Base-by-base conservation (phyloP, 2,113 vertebrate species). In the Ciconia stormi region DNA sequence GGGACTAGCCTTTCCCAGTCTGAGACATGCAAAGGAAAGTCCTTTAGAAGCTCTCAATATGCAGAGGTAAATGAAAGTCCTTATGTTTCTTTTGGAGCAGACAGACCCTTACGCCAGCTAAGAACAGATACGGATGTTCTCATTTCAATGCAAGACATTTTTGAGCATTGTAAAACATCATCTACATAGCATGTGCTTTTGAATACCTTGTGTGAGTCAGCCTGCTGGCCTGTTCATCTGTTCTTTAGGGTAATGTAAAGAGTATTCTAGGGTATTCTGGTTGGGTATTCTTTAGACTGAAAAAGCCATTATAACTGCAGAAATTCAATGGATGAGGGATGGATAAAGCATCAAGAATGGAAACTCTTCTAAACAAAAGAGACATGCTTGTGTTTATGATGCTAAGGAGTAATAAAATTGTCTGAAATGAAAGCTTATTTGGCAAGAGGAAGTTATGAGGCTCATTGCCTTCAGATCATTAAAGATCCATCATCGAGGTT, bases 391-490 rank as follows among this genome's bases (percentile, higher is more conserved):
- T 78, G 50, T 83, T 93, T 87, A 52, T 90, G 90, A 72, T 79
- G 44, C 23, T 63, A 65, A 87, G 58, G 34, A 91, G 56, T 42
- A 93, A 93, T 85, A 93, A 91, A 94, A 80, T 82, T 38, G 32
- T 50, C 81, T 82, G 40, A 87, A 96, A 95, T 87, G 30, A 87
- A 94, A 76, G 61, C 70, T 82, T 93, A 47, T 93, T 94, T 93
- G 91, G 61, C 78, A 96, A 82, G 70, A 76, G 40, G 40, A 96
- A 88, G 36, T 87, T 96, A 95, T 36, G 66, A 90, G 69, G 61
- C 38, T 97, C 77, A 85, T 93, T 87, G 80, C 90, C 56, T 90
- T 76, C 44, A 79, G 56, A 82, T 91, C 81, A 65, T 89, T 96
- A 95, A 79, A 74, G 92, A 87, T 90, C 58, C 16, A 52, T 92